Evolutionary conservation across 1,140 invertebrate species (phyloP), one percentile per base, ranked within the genome.

Genomic region (Nautilus pompilius): DNA sequence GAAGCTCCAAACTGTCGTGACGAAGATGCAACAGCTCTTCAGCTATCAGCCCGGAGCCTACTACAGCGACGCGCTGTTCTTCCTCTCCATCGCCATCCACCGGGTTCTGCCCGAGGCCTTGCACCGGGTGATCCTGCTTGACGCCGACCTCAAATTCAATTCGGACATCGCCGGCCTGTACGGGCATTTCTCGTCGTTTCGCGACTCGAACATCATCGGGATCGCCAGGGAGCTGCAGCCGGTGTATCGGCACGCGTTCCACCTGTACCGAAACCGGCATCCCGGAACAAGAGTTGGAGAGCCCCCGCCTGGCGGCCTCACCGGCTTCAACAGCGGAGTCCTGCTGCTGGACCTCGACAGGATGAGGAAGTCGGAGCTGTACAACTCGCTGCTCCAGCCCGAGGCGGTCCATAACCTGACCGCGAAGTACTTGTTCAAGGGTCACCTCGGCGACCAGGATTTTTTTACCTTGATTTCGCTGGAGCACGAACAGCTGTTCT

Each of bases 381-480:
- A 88, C 65, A 82, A 87, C 63, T 77, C 84, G 15, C 80, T 90
- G 48, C 72, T 91, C 8, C 84, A 80, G 24, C 82, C 85, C 34
- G 78, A 86, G 17, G 84, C 80, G 63, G 83, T 92, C 20, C 73
- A 85, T 28, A 80, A 84, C 46, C 79, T 91, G 60, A 86, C 88
- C 2, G 71, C 87, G 13, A 91, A 92, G 77, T 93, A 91, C 81
- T 81, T 83, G 30, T 86, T 87, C 56, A 76, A 88, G 82, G 92
- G 92, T 8, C 90, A 94, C 80, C 83, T 95, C 22, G 92, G 92
- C 3, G 92, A 93, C 81, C 92, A 94, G 82, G 92, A 94, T 82
- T 93, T 92, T 79, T 95, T 91, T 74, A 91, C 91, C 0, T 75
- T 95, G 28, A 69, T 93, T 5, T 86, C 85, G 29, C 84, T 90